These are phyloP conservation scores for Corythoichthys intestinalis DNA, from an alignment of 2,113 vertebrate species.

Conservation along the genomic window DNA sequence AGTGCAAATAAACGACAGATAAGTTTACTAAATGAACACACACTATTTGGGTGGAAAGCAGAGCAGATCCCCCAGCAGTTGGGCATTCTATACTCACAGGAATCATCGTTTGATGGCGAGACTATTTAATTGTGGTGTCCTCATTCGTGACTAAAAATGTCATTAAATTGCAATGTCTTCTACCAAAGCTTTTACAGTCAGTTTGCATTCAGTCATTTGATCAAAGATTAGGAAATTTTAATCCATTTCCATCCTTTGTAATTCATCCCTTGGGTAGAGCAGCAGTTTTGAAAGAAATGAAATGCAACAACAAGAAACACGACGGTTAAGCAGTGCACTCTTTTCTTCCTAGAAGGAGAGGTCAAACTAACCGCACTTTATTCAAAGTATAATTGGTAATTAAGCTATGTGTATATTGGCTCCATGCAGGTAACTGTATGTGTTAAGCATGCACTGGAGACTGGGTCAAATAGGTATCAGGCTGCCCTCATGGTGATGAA, in stretches of 20 bases:
- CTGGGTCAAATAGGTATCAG: slow-evolving; percentile 56
- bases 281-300: slow-evolving; percentile 42
- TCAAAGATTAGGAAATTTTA: slow-evolving; percentile 54
- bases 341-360: slow-evolving; percentile 50
- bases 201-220: slow-evolving; percentile 46
- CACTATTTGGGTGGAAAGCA: slow-evolving; percentile 24
- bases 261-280: slow-evolving; percentile 50
- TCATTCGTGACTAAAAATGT: slow-evolving; percentile 45
- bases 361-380: slow-evolving; percentile 62
- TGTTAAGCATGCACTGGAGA: slow-evolving; percentile 62
- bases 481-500: slow-evolving; percentile 71
- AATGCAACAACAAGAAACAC: slow-evolving; percentile 51
- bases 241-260: slow-evolving; percentile 55
- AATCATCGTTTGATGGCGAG: slow-evolving; percentile 42
- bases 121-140: slow-evolving; percentile 45
- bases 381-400: slow-evolving; percentile 70
- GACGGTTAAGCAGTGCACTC: slow-evolving; percentile 57
- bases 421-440: slow-evolving; percentile 47
- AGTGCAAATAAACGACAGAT: slow-evolving; percentile 22
- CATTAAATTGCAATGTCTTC: slow-evolving; percentile 40
- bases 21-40: slow-evolving; percentile 18
- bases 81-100: slow-evolving; percentile 23
- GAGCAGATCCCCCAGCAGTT: slow-evolving; percentile 20
- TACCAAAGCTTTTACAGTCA: slow-evolving; percentile 35
- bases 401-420: slow-evolving; percentile 57